Base-by-base conservation (phyloP, 2,888 invertebrate species). In the Caenorhabditis uteleia region DNA sequence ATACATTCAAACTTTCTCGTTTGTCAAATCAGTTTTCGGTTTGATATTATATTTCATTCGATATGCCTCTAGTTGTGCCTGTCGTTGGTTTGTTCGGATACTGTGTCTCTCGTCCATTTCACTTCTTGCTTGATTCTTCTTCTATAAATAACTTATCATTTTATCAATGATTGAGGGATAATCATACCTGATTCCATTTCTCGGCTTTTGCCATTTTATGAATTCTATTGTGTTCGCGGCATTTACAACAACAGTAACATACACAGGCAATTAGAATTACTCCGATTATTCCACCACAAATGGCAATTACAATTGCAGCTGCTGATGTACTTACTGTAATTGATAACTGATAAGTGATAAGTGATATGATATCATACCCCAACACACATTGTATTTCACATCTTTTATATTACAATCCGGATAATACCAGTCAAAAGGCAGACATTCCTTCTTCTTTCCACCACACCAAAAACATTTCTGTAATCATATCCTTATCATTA, bases 341-440 rank as follows among this genome's bases (percentile, higher is more conserved):
- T n/a, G n/a, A n/a, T n/a, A n/a, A n/a, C n/a, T n/a, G n/a, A n/a
- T n/a, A n/a, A n/a, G n/a, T n/a, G n/a, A n/a, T n/a, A n/a, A n/a
- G n/a, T n/a, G n/a, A n/a, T n/a, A n/a, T n/a, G n/a, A n/a, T n/a
- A n/a, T n/a, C 67, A 40, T 38, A 71, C 71, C 68, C 73, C 73
- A 75, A 49, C 75, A 75, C 14, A 66, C 58, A 12, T 68, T 67
- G 51, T 75, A 71, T 45, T 70, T 66, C 27, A 70, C 75, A 20
- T 75, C 51, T 33, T 74, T 65, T 43, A 75, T 62, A 40, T 64
- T 54, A 43, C 75, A 75, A 25, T 65, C 55, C 0, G 75, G 75
- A 56, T 74, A 75, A 51, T 72, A 74, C 72, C 71, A 72, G 34
- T 72, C 72, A 43, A 70, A 75, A 18, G 58, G 58, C 38, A 75